A percentile compares a stretch with the other conserved stretches of the same genome.
phyloP scores from a whole-genome alignment of 2,797 vertebrate species.

The Vespertilio murinus region DNA sequence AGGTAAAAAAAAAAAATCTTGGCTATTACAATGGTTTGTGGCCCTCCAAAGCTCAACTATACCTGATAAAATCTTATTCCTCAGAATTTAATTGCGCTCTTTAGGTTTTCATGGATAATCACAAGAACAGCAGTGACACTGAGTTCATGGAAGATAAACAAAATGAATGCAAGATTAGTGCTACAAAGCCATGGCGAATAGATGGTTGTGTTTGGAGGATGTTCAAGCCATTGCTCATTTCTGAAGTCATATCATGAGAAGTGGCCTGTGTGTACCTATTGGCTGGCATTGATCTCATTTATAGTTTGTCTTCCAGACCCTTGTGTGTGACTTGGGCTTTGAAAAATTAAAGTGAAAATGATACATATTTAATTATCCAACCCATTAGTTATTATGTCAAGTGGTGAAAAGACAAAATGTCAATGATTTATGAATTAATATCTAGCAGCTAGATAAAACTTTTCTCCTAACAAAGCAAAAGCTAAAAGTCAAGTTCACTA shows the following conservation, averaged over 20 bases:
- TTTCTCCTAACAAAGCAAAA: not conserved
- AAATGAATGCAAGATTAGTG: not conserved
- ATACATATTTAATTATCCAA: constrained; percentile 27
- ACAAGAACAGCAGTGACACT: not conserved
- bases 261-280: not conserved
- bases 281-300: not conserved
- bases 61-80: not conserved
- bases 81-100: not conserved
- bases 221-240: not conserved
- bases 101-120: constrained; percentile 21
- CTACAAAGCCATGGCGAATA: not conserved
- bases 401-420: not conserved
- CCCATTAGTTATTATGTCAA: not conserved
- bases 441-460: not conserved
- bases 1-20: not conserved
- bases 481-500: not conserved
- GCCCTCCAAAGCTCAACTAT: not conserved
- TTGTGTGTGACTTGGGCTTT: not conserved
- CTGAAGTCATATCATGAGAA: not conserved
- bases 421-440: not conserved
- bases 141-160: not conserved
- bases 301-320: not conserved
- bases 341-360: not conserved
- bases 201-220: not conserved
- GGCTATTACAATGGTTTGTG: not conserved